Evolutionary conservation across 2,888 invertebrate species (phyloP), one percentile per base, ranked within the genome.

Genomic region (Rotaria macrura): DNA sequence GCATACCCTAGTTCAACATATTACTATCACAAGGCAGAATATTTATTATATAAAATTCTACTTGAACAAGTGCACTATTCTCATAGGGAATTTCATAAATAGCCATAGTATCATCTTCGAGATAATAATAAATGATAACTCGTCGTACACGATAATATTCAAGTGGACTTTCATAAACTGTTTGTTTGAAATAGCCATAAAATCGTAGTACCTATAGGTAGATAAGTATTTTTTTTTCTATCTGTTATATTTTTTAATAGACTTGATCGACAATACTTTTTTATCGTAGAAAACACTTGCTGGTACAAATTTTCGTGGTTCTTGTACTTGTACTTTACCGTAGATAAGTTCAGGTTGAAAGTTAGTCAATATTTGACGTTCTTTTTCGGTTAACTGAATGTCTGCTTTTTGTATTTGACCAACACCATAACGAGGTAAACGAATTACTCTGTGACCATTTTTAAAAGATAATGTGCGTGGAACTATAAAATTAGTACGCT

Each of bases 141-240:
- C 89, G 89, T 49, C 91, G 88, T 65, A 95, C 93, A 83, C 95
- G 92, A 89, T 93, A 94, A 89, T 94, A 94, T 88, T 92, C 92
- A 74, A 93, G 91, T 0, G 94, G 93, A 20, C 94, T 94, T 89
- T 95, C 94, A 85, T 93, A 93, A 0, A 95, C 94, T 0, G 94
- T 93, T 89, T 95, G 94, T 89, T 94, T 94, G 91, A 95, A 95
- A 91, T 94, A 96, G 0, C 94, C 95, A 87, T 93, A 93, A 90
- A 95, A 95, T 87, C 93, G 93, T 52, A 96, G 92, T 88, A 94
- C 94, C 89, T 95, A 49, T 29, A 40, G 25, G 23, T 2, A 54
- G 43, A n/a, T n/a, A n/a, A n/a, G n/a, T n/a, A n/a, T n/a, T n/a
- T n/a, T 52, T 52, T 7, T 5, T 52, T 52, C 23, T 52, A 7